A percentile compares a stretch with the other conserved stretches of the same genome.
Conservation (phyloP, 2,888 invertebrate genomes). For the Sisyra nigra region DNA sequence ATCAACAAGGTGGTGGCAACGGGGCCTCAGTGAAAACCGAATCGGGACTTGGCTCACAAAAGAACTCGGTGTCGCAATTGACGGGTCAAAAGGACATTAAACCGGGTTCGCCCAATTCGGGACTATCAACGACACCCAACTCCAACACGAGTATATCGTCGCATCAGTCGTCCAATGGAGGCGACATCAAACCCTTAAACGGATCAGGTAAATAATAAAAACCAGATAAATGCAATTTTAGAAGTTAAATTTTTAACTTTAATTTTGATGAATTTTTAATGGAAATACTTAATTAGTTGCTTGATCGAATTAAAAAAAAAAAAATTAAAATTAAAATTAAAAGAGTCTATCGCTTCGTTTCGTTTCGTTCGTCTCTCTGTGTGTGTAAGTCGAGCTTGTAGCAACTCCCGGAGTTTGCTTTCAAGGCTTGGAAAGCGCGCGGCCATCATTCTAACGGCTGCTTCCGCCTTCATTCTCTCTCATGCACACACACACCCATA, state of each 20-base stretch:
- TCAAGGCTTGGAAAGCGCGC: no score
- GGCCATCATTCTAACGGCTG: no score
- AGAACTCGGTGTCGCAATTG: conserved; percentile 10
- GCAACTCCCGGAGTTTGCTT: no score
- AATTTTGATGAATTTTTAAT: no score
- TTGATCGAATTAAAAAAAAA: no score
- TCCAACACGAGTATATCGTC: conserved; percentile 39
- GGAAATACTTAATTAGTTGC: no score
- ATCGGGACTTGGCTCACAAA: conserved; percentile 16
- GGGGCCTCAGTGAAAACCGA: conserved; percentile 29
- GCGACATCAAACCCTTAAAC: conserved; percentile 51
- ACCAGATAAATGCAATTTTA: no score
- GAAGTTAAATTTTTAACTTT: background rate
- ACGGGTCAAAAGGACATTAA: conserved; percentile 26
- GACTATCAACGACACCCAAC: conserved; percentile 32
- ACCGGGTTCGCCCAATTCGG: conserved; percentile 28
- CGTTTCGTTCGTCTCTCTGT: no score
- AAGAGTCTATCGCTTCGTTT: no score
- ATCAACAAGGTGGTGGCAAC: conserved; percentile 17
- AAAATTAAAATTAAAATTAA: no score
- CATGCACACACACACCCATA: background rate
- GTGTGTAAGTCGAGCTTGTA: no score
- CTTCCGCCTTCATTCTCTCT: background rate
- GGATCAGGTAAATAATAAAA: conserved; percentile 20
- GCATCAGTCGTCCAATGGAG: conserved; percentile 33